A percentile compares a stretch with the other conserved stretches of the same genome.
phyloP scores from a whole-genome alignment of 2,888 invertebrate species.

The Drosophila paracracens region DNA sequence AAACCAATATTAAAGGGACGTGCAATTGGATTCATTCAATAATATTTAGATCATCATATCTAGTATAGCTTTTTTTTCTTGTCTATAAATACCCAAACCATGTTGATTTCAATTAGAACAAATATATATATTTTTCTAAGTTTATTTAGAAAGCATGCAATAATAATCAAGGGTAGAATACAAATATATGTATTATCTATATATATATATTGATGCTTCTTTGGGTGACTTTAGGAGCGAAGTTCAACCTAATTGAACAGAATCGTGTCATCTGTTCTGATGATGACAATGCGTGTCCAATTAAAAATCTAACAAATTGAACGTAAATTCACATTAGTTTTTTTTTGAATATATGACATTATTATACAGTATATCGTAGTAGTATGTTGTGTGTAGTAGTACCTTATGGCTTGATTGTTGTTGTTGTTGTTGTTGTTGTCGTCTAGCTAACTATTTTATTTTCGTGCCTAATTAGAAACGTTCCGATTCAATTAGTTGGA shows the following conservation, averaged over 20 bases:
- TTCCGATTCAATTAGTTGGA: conserved; percentile 53
- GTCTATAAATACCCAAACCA: not conserved
- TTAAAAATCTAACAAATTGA: conserved; percentile 31
- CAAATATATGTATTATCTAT: not conserved
- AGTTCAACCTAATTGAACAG: not conserved
- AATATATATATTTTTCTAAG: not conserved
- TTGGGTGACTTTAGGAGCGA: not conserved
- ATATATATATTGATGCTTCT: not conserved
- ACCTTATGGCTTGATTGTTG: not conserved
- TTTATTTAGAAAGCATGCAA: not conserved
- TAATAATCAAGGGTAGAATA: not conserved
- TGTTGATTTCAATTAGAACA: not conserved
- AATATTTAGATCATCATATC: not conserved
- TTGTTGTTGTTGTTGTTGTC: conserved; percentile 1
- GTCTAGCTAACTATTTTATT: conserved; percentile 21
- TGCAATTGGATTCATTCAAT: not conserved
- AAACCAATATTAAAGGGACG: not conserved
- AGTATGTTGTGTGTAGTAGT: not conserved
- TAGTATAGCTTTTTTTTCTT: not conserved
- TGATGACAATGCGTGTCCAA: conserved; percentile 41
- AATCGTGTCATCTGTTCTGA: not conserved
- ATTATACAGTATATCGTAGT: not conserved
- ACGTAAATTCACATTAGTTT: not conserved
- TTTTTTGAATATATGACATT: conserved; percentile 16
- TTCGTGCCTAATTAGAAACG: conserved; percentile 56